Percentiles rank a stretch among this genome's conserved stretches.
phyloP scores from a whole-genome alignment of 2,888 invertebrate species.

The Ctena decussata region DNA sequence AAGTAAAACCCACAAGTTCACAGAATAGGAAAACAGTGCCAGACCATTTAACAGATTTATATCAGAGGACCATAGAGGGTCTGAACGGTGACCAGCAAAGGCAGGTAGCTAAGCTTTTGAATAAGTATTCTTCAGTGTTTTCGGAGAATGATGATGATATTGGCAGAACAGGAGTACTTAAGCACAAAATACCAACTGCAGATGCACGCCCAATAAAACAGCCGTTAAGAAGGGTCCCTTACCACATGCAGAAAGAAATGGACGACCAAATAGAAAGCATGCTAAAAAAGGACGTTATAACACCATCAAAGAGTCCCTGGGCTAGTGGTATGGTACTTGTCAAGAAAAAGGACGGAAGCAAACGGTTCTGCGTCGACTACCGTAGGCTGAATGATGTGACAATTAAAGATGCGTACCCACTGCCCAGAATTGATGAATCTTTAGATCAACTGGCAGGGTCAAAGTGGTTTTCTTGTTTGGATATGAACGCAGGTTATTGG shows the following conservation, averaged over 20 bases:
- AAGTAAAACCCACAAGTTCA: no score
- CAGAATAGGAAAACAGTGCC: no score
- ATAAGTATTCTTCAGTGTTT: no score
- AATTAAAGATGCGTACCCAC: slow-evolving; percentile 38
- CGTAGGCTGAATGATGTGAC: slow-evolving; percentile 35
- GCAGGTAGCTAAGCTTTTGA: no score
- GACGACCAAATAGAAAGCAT: background rate
- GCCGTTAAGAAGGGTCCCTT: slow-evolving; percentile 8
- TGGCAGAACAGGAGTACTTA: no score
- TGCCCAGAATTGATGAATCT: slow-evolving; percentile 49
- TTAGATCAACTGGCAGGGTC: slow-evolving; percentile 42
- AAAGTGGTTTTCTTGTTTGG: slow-evolving; percentile 45
- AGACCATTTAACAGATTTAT: no score
- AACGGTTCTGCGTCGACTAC: slow-evolving; percentile 53
- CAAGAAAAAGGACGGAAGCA: slow-evolving; percentile 36
- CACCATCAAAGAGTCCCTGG: slow-evolving; percentile 49
- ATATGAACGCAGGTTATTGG: no score
- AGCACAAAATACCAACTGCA: no score
- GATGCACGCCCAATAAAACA: slow-evolving; percentile 26
- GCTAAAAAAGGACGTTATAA: slow-evolving; percentile 25
- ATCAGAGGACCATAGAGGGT: no score
- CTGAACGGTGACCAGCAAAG: no score
- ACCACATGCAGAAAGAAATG: background rate
- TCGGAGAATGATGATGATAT: no score
- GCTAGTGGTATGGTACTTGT: slow-evolving; percentile 44